Evolutionary conservation across 2,797 vertebrate genomes (phyloP).

Genomic region (Odontamblyopus rebecca): DNA sequence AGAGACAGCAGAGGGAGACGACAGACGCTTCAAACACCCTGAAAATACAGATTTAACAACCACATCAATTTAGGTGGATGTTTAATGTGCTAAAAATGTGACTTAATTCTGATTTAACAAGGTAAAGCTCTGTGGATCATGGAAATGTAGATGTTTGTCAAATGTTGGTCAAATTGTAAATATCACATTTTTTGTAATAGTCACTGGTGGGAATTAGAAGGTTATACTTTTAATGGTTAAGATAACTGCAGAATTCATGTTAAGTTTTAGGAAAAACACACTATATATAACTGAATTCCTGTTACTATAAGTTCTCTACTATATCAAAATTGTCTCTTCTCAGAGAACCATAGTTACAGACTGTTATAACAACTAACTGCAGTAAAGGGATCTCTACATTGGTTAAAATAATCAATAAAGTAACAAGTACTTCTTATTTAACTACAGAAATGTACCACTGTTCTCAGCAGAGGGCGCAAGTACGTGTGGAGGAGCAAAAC

Average conservation of each 20-base stretch:
- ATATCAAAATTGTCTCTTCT: not conserved
- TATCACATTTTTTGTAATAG: conserved; percentile 8
- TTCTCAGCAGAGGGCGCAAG: not conserved
- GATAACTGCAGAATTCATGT: not conserved
- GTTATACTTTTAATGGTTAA: not conserved
- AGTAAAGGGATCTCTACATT: not conserved
- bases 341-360: not conserved
- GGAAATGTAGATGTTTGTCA: not conserved
- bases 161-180: conserved; percentile 8
- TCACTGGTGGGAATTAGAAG: conserved; percentile 1
- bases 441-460: not conserved
- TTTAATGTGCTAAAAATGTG: too few relatives aligned
- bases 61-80: too few relatives aligned
- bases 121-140: not conserved
- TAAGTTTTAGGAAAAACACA: not conserved
- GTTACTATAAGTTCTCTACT: not conserved
- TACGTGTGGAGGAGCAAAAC: not conserved
- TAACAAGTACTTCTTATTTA: not conserved
- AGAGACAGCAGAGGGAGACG: too few relatives aligned
- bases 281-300: not conserved
- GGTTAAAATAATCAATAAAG: not conserved
- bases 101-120: not conserved
- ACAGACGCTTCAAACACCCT: too few relatives aligned
- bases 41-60: too few relatives aligned
- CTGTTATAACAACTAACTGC: not conserved